Evolutionary conservation across 1,140 invertebrate species (phyloP), one percentile per base, ranked within the genome.

Genomic region (Solen grandis): DNA sequence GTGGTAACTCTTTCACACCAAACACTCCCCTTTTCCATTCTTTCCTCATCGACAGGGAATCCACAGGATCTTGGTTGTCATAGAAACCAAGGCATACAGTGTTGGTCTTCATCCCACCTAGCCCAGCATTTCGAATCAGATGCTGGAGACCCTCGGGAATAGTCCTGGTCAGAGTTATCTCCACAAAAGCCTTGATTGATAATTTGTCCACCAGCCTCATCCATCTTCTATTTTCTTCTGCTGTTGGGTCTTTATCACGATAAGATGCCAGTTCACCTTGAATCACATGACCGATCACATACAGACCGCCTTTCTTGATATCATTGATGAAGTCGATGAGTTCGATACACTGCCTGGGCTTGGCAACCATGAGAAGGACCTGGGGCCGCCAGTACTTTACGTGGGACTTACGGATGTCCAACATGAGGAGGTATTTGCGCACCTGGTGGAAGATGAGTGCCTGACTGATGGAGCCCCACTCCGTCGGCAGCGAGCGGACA

Each of bases 301-400:
- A 99, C 0, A 99, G 93, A n/a, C 99, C 99, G 84, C 97, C 97
- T 92, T 99, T 99, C 90, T 99, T 99, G 86, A 99, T 93, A 90
- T 99, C 98, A 91, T 99, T 99, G 1, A 98, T 96, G 93, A 99
- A 99, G 92, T 97, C 95, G 54, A 99, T 98, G 5, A 99, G 92
- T 0, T 97, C 96, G 88, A 97, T 96, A 2, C 95, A 94, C 8
- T 96, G 96, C 19, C 98, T 93, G 1, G 98, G 98, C 81, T 97
- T 98, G 0, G 96, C 95, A 3, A 99, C 96, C 91, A 99, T 93
- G 1, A 99, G 92, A 14, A 99, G 91, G 91, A 99, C 97, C 93
- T 99, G 99, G 0, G 99, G 98, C 33, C 99, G 93, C 99, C 99
- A 99, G 92, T 98, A 99, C 93, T 99, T 99, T 0, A 99, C 97